Evolutionary conservation across 2,113 vertebrate species (phyloP).

Genomic region (Alethe diademata): DNA sequence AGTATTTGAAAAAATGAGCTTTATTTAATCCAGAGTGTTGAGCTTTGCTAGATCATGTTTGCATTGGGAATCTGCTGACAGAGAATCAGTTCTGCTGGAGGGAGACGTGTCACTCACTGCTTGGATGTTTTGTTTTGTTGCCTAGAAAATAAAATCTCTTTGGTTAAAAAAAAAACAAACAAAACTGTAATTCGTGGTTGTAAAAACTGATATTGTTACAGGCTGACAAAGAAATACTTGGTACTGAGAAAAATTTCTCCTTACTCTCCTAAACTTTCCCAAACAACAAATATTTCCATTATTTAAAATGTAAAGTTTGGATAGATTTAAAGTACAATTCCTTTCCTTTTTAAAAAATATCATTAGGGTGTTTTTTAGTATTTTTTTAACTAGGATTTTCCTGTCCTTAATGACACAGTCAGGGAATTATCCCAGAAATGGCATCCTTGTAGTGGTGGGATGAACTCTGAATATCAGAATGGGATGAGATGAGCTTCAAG

Average conservation of each 20-base stretch:
- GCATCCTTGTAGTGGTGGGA: background rate
- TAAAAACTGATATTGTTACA: background rate
- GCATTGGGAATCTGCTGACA: background rate
- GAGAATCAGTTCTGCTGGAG: background rate
- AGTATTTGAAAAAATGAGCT: background rate
- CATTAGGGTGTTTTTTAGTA: background rate
- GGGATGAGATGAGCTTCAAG: background rate
- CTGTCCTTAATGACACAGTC: background rate
- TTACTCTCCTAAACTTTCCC: background rate
- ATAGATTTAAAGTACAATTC: background rate
- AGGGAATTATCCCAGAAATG: background rate
- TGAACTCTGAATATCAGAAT: background rate
- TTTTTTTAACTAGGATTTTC: background rate
- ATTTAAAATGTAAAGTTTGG: background rate
- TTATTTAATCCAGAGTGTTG: background rate
- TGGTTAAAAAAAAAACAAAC: background rate
- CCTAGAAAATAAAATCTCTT: slow-evolving; percentile 56
- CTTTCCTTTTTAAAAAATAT: background rate
- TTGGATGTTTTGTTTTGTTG: slow-evolving; percentile 25
- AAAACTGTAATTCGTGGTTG: background rate
- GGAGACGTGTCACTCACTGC: background rate
- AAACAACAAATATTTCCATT: background rate
- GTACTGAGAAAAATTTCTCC: background rate
- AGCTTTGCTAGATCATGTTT: slow-evolving; percentile 9
- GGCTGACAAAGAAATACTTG: background rate